Evolutionary conservation across 2,113 vertebrate genomes (phyloP), one percentile per base, ranked within the genome.

Genomic region (Galemys pyrenaicus): DNA sequence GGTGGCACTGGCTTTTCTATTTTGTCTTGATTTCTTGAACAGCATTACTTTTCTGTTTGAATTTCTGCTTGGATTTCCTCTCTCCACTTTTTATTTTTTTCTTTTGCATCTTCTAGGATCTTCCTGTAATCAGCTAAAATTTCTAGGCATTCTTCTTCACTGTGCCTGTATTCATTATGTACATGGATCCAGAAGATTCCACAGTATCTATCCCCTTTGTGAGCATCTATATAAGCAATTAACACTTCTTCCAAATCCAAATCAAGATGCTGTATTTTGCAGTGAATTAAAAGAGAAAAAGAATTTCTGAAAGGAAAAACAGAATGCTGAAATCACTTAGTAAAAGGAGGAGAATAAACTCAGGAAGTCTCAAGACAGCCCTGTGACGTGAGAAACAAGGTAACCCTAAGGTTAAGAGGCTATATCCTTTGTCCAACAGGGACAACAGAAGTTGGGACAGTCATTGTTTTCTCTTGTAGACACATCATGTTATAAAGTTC

Each of bases 291-390:
- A 16, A 3, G 6, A 32, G 64, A n/a, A 67, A 67, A 15, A 68
- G 54, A 22, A 56, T 56, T 56, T 99, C 99, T 67, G 99, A 99
- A 62, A 99, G 99, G 97, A 99, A 99, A 98, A 99, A 99, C 94
- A 99, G 98, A 65, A 99, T 99, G 98, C 99, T 99, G 98, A 99
- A 99, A 99, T 99, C 99, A 99, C 99, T 99, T 96, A 99, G 99
- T 81, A 99, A 99, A 81, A 99, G 99, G 96, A 99, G 99, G 95
- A 99, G 99, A 97, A 99, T 99, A 92, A 99, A 99, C 98, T 99
- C 99, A 0, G 99, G 99, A 71, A 99, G 99, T 98, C 99, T 98
- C 98, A 99, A 96, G 64, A 99, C 99, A 41, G 99, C 99, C 92
- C 99, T 98, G 98, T 99, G 99, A 96, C 99, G 99, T 0, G 99